Percentiles rank a stretch among this genome's conserved stretches.
Evolutionary conservation across 2,888 invertebrate species (phyloP).

Genomic region (Tryphoninae sp.): DNA sequence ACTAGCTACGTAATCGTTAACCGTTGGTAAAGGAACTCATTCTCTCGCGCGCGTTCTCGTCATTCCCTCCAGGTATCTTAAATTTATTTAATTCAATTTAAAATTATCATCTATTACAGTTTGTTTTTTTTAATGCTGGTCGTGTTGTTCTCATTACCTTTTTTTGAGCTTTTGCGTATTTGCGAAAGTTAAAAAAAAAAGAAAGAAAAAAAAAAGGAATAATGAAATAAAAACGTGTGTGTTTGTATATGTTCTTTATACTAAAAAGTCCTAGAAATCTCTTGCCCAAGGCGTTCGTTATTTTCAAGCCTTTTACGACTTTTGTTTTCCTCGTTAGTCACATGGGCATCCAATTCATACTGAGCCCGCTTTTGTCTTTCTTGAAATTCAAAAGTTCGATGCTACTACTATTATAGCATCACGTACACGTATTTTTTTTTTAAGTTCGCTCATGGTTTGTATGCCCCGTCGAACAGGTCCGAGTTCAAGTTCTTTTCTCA

Average conservation of each 20-base stretch:
- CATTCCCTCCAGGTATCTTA: slow-evolving; percentile 69
- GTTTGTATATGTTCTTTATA: slow-evolving; percentile 57
- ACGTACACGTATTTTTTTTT: slow-evolving; percentile 49
- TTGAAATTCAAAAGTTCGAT: slow-evolving; percentile 55
- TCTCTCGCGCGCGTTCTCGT: slow-evolving; percentile 71
- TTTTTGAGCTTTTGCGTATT: slow-evolving; percentile 64
- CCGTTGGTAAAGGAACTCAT: slow-evolving; percentile 37
- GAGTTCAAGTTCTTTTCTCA: slow-evolving; percentile 42
- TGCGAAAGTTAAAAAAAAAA: slow-evolving; percentile 54
- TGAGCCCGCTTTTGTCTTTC: slow-evolving; percentile 30
- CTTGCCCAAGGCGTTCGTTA: slow-evolving; percentile 64
- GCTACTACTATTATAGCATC: slow-evolving; percentile 62
- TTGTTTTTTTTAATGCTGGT: slow-evolving; percentile 72
- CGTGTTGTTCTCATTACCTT: slow-evolving; percentile 54
- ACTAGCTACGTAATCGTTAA: background rate
- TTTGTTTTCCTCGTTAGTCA: slow-evolving; percentile 59
- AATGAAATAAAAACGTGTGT: slow-evolving; percentile 46
- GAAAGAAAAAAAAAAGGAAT: slow-evolving; percentile 43
- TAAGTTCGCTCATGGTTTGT: slow-evolving; percentile 25
- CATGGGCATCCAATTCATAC: slow-evolving; percentile 49
- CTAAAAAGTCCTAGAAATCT: slow-evolving; percentile 72
- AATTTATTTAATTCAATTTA: slow-evolving; percentile 71
- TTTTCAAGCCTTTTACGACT: slow-evolving; percentile 61
- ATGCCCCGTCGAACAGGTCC: slow-evolving; percentile 42
- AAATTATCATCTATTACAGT: slow-evolving; percentile 74